Evolutionary conservation across 2,113 vertebrate species (phyloP).

Genomic region (Ammodramus savannarum): DNA sequence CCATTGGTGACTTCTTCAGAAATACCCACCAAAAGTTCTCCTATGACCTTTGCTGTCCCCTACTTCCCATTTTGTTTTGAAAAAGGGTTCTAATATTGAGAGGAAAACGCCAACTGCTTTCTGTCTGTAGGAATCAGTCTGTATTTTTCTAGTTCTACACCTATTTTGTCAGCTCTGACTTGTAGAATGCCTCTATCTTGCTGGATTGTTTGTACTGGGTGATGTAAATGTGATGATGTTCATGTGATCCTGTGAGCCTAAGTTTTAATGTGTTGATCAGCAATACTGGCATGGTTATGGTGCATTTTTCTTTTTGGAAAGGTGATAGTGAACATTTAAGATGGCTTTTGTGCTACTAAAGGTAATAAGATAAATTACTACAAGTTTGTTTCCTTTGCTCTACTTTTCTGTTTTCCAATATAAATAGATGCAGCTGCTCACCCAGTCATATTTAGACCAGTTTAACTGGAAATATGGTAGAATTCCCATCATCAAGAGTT

Average conservation of each 20-base stretch:
- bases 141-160: neutral
- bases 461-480: neutral
- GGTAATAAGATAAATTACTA: neutral
- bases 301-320: neutral
- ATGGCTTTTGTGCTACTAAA: neutral
- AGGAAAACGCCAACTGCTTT: neutral
- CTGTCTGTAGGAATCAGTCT: neutral
- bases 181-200: neutral
- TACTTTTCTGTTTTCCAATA: neutral
- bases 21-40: neutral
- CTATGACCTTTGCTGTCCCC: neutral
- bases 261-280: neutral
- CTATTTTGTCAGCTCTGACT: neutral
- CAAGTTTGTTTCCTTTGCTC: neutral
- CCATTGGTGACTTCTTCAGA: neutral
- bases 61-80: neutral
- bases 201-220: neutral
- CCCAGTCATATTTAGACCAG: neutral
- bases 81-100: neutral
- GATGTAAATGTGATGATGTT: neutral
- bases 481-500: neutral
- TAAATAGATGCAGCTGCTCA: neutral
- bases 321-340: neutral
- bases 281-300: fast-evolving
- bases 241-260: fast-evolving